phyloP scores from a whole-genome alignment of 1,140 invertebrate species.

The Fopius arisanus region DNA sequence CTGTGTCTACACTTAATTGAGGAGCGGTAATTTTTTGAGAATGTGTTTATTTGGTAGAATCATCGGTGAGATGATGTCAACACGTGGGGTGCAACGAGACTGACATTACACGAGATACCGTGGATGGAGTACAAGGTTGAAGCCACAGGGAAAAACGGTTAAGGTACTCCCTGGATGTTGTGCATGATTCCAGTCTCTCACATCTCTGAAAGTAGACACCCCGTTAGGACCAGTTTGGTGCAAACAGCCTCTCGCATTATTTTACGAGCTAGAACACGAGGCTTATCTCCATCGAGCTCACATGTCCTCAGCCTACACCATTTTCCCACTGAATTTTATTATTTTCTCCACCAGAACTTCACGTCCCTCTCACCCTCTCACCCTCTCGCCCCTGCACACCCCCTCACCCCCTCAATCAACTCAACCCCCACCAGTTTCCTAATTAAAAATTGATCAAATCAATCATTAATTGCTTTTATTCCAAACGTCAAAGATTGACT shows the following conservation, averaged over 20 bases:
- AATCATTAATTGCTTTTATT: too few relatives aligned
- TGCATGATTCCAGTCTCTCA: neutral
- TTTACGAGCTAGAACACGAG: constrained; percentile 11
- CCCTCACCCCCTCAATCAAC: too few relatives aligned
- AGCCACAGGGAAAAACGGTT: constrained; percentile 18
- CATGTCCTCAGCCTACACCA: neutral
- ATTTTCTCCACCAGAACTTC: neutral
- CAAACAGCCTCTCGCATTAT: constrained; percentile 32
- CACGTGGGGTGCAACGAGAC: neutral
- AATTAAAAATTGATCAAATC: too few relatives aligned
- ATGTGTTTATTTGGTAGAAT: neutral
- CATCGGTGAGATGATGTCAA: neutral
- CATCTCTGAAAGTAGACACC: constrained; percentile 13
- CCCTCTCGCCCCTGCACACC: too few relatives aligned
- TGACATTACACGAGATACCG: constrained; percentile 35
- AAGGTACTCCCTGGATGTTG: constrained; percentile 6
- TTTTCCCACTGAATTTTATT: neutral
- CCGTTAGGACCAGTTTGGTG: constrained; percentile 33
- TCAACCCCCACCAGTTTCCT: too few relatives aligned
- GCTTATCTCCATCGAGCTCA: neutral
- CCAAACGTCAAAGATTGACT: too few relatives aligned
- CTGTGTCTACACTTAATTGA: too few relatives aligned
- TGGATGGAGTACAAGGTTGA: constrained; percentile 46
- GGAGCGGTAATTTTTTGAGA: too few relatives aligned
- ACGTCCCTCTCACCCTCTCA: too few relatives aligned